Percentiles rank a stretch among this genome's conserved stretches.
Evolutionary conservation across 1,140 invertebrate genomes (phyloP).

Genomic region (Drosophila tropicalis): DNA sequence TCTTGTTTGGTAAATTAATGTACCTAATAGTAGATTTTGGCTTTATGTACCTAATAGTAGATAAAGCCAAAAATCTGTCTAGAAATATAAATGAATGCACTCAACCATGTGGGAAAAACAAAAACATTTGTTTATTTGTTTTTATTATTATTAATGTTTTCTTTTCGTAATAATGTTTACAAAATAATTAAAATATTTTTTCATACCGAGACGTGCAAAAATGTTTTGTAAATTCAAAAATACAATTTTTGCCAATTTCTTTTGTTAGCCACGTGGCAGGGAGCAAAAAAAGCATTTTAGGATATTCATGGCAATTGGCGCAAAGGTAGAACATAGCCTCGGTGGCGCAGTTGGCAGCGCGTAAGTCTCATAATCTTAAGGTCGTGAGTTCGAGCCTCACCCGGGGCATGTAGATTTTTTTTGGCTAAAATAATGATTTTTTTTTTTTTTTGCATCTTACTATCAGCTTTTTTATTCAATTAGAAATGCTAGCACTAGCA

Average conservation of each 20-base stretch:
- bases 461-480: not conserved
- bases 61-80: not conserved
- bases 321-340: constrained; percentile 84
- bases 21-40: not conserved
- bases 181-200: constrained; percentile 9
- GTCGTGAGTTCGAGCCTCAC: constrained; percentile 98
- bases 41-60: not conserved
- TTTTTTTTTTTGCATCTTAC: not conserved
- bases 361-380: constrained; percentile 99
- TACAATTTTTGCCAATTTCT: not conserved
- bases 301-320: constrained; percentile 16
- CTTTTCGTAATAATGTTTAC: not conserved
- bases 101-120: not conserved
- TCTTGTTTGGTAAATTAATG: not conserved
- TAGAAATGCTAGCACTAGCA: not conserved
- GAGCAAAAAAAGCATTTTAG: constrained; percentile 17
- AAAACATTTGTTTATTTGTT: not conserved
- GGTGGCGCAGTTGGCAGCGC: constrained; percentile 97
- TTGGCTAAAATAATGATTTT: constrained; percentile 1
- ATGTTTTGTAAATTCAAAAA: constrained; percentile 36
- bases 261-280: constrained; percentile 55
- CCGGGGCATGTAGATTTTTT: constrained; percentile 90
- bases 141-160: not conserved
- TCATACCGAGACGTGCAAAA: constrained; percentile 57
- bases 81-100: not conserved